phyloP scores from a whole-genome alignment of 1,140 invertebrate species.

The Bombus fervidus region DNA sequence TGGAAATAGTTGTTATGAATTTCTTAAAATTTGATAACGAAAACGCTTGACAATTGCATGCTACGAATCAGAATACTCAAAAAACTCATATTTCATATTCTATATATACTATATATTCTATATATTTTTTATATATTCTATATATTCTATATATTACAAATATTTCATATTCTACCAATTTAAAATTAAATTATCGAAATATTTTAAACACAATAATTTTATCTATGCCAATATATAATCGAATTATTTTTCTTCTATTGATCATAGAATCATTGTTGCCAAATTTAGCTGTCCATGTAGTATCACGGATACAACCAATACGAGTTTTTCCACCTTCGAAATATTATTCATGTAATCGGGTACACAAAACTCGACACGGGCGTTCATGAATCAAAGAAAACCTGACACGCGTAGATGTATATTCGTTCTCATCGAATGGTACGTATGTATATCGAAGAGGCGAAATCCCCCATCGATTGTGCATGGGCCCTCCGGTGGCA shows the following conservation, averaged over 20 bases:
- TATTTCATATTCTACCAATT: too few species aligned
- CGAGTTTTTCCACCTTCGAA: not conserved
- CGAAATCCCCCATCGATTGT: not conserved
- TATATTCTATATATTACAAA: too few species aligned
- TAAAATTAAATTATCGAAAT: too few species aligned
- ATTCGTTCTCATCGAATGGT: conserved; percentile 18
- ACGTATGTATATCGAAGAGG: not conserved
- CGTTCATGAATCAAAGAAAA: conserved; percentile 48
- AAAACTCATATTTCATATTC: too few species aligned
- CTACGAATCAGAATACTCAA: not conserved
- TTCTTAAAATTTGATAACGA: not conserved
- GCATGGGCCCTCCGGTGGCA: conserved; percentile 1
- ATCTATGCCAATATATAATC: too few species aligned
- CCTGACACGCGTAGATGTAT: conserved; percentile 10
- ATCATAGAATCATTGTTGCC: too few species aligned
- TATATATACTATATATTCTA: too few species aligned
- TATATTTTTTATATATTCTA: too few species aligned
- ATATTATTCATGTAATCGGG: not conserved
- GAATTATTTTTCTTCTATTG: too few species aligned
- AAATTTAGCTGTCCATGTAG: too few species aligned
- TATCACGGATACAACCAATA: not conserved
- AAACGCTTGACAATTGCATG: not conserved
- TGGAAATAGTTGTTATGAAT: not conserved
- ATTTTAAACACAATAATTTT: too few species aligned
- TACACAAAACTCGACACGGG: not conserved